Evolutionary conservation across 2,888 invertebrate species (phyloP).

Genomic region (Rhimphoctona megacephalus): DNA sequence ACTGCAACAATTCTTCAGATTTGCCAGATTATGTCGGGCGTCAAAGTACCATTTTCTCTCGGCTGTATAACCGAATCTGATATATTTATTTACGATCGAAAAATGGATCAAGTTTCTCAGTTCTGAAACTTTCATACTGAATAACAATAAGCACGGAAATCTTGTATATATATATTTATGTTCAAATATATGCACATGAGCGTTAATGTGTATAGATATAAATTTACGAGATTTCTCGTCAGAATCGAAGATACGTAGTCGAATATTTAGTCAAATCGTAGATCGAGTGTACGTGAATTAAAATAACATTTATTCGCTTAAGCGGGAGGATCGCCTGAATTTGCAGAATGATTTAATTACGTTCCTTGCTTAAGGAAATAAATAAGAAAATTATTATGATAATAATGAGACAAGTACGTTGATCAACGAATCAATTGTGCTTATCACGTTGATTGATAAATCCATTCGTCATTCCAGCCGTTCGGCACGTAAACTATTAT

Average conservation of each 20-base stretch:
- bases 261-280: constrained; percentile 41
- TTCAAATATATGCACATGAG: not conserved
- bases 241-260: constrained; percentile 44
- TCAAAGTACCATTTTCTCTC: not conserved
- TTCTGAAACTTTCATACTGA: constrained; percentile 44
- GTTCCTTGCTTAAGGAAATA: constrained; percentile 15
- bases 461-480: constrained; percentile 69
- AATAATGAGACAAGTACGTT: not conserved
- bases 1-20: not conserved
- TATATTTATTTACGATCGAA: constrained; percentile 35
- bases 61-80: not conserved
- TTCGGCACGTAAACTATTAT: constrained; percentile 49
- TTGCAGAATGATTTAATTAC: constrained; percentile 16
- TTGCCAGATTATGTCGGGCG: not conserved
- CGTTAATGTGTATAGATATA: not conserved
- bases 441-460: constrained; percentile 48
- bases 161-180: not conserved
- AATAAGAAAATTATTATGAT: constrained; percentile 15
- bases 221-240: constrained; percentile 18
- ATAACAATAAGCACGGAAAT: constrained; percentile 57
- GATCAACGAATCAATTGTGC: constrained; percentile 33
- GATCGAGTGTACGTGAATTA: constrained; percentile 50
- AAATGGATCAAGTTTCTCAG: constrained; percentile 15
- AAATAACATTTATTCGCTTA: constrained; percentile 33
- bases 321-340: constrained; percentile 36